These are phyloP conservation scores for Sciurus niger DNA, from an alignment of 2,113 vertebrate genomes.

Conservation along the genomic window DNA sequence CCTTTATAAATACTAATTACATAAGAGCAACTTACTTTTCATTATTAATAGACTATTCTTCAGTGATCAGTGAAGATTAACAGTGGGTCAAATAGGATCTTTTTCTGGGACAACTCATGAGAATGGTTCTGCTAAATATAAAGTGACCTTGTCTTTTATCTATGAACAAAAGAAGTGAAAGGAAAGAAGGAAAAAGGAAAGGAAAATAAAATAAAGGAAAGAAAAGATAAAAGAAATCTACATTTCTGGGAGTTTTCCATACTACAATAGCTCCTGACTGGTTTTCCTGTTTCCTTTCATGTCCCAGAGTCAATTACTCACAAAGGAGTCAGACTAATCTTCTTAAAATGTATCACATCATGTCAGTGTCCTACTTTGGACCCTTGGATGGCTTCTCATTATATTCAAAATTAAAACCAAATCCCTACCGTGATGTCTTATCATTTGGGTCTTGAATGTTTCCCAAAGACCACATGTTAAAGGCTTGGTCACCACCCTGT, in stretches of 20 bases:
- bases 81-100: neutral
- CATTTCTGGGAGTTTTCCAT: neutral
- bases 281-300: neutral
- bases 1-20: slow-evolving; percentile 51
- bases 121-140: slow-evolving; percentile 6
- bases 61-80: slow-evolving; percentile 64
- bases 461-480: neutral
- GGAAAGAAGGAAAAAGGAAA: neutral
- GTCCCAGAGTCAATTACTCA: neutral
- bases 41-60: slow-evolving; percentile 64
- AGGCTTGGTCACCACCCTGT: neutral
- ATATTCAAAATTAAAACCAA: neutral
- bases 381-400: neutral
- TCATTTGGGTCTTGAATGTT: neutral
- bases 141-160: slow-evolving; percentile 48
- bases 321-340: neutral
- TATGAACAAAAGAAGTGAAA: neutral
- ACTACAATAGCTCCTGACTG: neutral
- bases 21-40: slow-evolving; percentile 45
- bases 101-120: slow-evolving; percentile 63
- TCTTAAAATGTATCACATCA: neutral
- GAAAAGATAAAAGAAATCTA: neutral
- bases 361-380: neutral
- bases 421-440: neutral
- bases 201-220: neutral